A percentile compares a stretch with the other conserved stretches of the same genome.
These are phyloP conservation scores for Nymphalis urticae DNA, from an alignment of 2,888 invertebrate genomes.

Conservation along the genomic window DNA sequence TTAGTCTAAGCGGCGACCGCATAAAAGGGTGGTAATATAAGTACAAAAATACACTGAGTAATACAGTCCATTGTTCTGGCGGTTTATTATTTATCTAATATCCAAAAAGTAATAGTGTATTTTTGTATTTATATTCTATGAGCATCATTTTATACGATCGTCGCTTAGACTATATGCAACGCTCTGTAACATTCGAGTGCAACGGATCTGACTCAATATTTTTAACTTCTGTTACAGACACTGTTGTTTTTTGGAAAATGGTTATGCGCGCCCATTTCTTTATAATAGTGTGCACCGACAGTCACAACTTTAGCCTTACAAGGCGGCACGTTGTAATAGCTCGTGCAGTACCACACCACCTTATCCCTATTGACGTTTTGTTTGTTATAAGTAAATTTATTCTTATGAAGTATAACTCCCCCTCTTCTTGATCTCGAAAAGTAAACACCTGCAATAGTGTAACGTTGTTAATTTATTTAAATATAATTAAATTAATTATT, in stretches of 20 bases:
- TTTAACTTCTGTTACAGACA: background rate
- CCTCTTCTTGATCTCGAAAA: constrained; percentile 51
- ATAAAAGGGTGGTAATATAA: too few species aligned
- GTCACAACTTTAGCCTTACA: constrained; percentile 32
- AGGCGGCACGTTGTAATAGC: constrained; percentile 42
- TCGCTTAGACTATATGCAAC: too few species aligned
- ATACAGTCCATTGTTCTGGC: too few species aligned
- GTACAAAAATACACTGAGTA: too few species aligned
- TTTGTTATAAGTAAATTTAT: constrained; percentile 48
- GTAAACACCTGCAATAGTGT: constrained; percentile 31
- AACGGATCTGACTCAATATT: too few species aligned
- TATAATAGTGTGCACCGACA: constrained; percentile 5
- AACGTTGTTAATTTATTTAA: background rate
- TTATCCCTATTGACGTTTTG: constrained; percentile 36
- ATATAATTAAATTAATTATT: background rate
- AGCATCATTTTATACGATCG: too few species aligned
- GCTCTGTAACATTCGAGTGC: too few species aligned
- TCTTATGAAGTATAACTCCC: constrained; percentile 48
- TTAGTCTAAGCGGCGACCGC: too few species aligned
- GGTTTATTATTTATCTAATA: too few species aligned
- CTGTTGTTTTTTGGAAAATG: constrained; percentile 11
- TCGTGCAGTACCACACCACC: constrained; percentile 50
- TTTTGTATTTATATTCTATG: too few species aligned
- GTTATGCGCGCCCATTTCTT: constrained; percentile 26
- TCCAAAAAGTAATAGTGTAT: too few species aligned